Percentiles rank a stretch among this genome's conserved stretches.
Conservation (phyloP, 2,888 invertebrate species). For the Dendrolimus pini region DNA sequence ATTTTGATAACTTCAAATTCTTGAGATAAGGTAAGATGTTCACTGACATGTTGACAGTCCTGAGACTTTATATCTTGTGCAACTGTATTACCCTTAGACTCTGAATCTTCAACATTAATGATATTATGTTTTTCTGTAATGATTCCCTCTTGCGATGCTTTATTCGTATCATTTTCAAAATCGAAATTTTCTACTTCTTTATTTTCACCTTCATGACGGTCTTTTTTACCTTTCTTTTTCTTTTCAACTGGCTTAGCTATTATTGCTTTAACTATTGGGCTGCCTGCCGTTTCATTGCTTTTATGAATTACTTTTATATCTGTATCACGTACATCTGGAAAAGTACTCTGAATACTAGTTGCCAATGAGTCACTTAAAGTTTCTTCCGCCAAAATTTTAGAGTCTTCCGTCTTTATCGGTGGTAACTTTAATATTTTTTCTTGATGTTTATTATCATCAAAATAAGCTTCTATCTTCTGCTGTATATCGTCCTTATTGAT, state of each 20-base stretch:
- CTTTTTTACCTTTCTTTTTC: slow-evolving; percentile 36
- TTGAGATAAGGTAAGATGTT: background rate
- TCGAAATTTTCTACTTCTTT: background rate
- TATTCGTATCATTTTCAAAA: background rate
- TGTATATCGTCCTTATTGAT: slow-evolving; percentile 32
- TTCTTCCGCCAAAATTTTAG: background rate
- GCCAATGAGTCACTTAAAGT: background rate
- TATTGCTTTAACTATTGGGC: slow-evolving; percentile 42
- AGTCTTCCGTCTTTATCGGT: background rate
- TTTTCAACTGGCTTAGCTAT: slow-evolving; percentile 58
- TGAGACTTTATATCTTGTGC: background rate
- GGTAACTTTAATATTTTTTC: background rate
- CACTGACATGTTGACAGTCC: background rate
- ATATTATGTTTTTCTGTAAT: slow-evolving; percentile 1
- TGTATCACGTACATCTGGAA: background rate
- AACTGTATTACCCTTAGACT: background rate
- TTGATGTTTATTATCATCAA: background rate
- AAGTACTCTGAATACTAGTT: background rate
- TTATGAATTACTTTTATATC: background rate
- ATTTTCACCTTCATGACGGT: slow-evolving; percentile 4
- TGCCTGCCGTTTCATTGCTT: slow-evolving; percentile 13
- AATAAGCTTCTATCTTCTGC: slow-evolving; percentile 1
- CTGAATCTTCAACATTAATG: background rate
- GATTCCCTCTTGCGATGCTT: too few relatives aligned
- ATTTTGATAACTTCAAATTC: slow-evolving; percentile 4